Percentiles rank a stretch among this genome's conserved stretches.
Conservation (phyloP, 2,888 invertebrate species). For the Drosophila ustulata region DNA sequence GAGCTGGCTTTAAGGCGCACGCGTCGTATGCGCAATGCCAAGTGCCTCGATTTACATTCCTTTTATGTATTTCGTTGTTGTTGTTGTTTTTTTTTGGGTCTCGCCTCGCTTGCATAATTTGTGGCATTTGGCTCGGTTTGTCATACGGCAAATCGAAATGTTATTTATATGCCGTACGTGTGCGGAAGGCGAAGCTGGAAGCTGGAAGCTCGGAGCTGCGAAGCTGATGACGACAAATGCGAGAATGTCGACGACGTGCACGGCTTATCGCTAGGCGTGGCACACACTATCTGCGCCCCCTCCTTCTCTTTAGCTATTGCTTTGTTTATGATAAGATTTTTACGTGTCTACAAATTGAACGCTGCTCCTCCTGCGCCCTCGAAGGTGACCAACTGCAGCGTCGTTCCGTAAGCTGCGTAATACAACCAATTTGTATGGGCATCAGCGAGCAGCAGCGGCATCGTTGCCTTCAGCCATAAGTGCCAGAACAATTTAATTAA, state of each 20-base stretch:
- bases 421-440: constrained; percentile 24
- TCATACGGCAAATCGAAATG: constrained; percentile 79
- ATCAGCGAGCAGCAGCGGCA: constrained; percentile 12
- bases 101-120: constrained; percentile 67
- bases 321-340: constrained; percentile 67
- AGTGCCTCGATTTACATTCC: constrained; percentile 54
- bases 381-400: constrained; percentile 23
- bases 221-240: constrained; percentile 76
- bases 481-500: constrained; percentile 41
- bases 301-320: constrained; percentile 2
- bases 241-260: constrained; percentile 72
- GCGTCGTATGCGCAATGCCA: constrained; percentile 58
- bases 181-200: constrained; percentile 43
- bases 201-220: constrained; percentile 3
- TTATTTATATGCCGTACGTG: constrained; percentile 78
- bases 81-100: neutral
- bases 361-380: neutral
- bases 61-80: constrained; percentile 32
- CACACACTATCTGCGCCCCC: constrained; percentile 11
- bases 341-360: constrained; percentile 70
- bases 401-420: neutral
- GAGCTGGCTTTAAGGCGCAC: constrained; percentile 30
- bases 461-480: constrained; percentile 13
- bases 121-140: constrained; percentile 70
- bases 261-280: constrained; percentile 64